phyloP scores from a whole-genome alignment of 1,140 invertebrate genomes.

The Leptinotarsa undecemlineata region DNA sequence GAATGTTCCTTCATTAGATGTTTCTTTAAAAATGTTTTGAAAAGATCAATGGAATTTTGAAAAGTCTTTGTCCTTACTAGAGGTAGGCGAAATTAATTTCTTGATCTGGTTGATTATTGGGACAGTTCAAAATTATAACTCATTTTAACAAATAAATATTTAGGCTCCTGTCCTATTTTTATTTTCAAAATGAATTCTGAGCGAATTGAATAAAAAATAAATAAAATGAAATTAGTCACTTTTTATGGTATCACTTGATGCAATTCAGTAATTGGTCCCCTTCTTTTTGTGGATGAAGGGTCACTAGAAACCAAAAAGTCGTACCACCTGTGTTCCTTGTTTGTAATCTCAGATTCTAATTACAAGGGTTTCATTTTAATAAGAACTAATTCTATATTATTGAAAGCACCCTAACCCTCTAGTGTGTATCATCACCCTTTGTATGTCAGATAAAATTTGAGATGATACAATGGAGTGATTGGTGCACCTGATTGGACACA shows the following conservation, averaged over 20 bases:
- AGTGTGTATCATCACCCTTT: constrained; percentile 12
- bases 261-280: background rate
- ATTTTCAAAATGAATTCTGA: too few relatives aligned
- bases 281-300: background rate
- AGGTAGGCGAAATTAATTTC: too few relatives aligned
- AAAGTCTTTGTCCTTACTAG: too few relatives aligned
- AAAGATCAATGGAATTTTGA: too few relatives aligned
- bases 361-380: constrained; percentile 2
- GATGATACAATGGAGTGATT: constrained; percentile 17
- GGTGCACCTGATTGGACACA: constrained; percentile 38
- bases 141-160: too few relatives aligned
- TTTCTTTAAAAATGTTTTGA: too few relatives aligned
- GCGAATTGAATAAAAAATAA: too few relatives aligned
- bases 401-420: constrained; percentile 3
- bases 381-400: constrained; percentile 17
- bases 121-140: too few relatives aligned
- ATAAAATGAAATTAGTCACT: background rate
- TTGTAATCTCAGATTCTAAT: constrained; percentile 1
- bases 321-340: background rate
- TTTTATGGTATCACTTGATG: background rate
- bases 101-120: too few relatives aligned
- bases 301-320: background rate
- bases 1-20: too few relatives aligned
- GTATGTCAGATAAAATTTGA: constrained; percentile 18
- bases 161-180: too few relatives aligned